phyloP scores from a whole-genome alignment of 2,113 vertebrate genomes.

The Struthidea cinerea region DNA sequence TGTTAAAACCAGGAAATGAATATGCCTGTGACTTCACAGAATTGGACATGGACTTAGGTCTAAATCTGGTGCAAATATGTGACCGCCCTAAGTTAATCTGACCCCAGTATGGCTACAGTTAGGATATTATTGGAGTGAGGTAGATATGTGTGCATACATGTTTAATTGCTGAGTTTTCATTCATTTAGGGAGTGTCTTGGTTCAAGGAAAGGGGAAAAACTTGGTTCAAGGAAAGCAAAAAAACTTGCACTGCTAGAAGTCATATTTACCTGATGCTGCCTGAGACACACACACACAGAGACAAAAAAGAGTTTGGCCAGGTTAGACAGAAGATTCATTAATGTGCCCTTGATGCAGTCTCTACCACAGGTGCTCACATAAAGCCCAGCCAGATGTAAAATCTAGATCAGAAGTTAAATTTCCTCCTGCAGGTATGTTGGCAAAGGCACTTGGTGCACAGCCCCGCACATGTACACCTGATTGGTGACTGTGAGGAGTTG shows the following conservation, averaged over 20 bases:
- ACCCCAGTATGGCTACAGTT: not conserved
- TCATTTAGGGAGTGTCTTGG: not conserved
- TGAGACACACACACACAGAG: not conserved
- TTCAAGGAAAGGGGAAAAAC: not conserved
- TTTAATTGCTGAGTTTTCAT: slow-evolving; percentile 13
- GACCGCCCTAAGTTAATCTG: slow-evolving; percentile 29
- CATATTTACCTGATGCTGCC: not conserved
- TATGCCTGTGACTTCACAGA: slow-evolving; percentile 56
- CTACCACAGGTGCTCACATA: slow-evolving; percentile 17
- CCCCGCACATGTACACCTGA: not conserved
- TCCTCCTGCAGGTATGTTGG: slow-evolving; percentile 32
- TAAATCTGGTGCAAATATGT: slow-evolving; percentile 66
- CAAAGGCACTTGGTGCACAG: not conserved
- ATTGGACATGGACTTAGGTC: slow-evolving; percentile 26
- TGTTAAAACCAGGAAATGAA: slow-evolving; percentile 68
- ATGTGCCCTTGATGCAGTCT: not conserved
- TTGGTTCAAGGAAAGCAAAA: not conserved
- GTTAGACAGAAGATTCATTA: slow-evolving; percentile 3
- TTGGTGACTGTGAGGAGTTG: not conserved
- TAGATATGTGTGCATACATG: not conserved
- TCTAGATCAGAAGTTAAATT: slow-evolving; percentile 48
- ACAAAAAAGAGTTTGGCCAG: not conserved
- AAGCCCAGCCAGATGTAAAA: slow-evolving; percentile 37
- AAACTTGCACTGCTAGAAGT: not conserved
- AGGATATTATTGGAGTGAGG: not conserved